These are phyloP conservation scores for Mechanitis mazaeus DNA, from an alignment of 2,888 invertebrate species.

Conservation along the genomic window DNA sequence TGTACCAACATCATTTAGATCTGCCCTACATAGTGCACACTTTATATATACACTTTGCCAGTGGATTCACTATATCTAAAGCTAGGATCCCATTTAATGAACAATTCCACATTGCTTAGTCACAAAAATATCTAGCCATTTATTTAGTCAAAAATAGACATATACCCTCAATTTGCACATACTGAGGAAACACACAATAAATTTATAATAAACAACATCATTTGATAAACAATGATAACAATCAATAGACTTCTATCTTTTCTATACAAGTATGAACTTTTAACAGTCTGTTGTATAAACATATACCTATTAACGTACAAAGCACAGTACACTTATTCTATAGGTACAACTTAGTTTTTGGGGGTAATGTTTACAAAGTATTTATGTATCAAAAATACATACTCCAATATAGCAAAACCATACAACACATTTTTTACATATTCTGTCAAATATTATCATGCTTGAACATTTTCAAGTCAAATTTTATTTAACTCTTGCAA, in stretches of 20 bases:
- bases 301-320: constrained; percentile 51
- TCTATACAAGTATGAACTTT: constrained; percentile 63
- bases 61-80: constrained; percentile 54
- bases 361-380: constrained; percentile 23
- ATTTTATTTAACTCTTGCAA: constrained; percentile 3
- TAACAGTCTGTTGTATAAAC: constrained; percentile 62
- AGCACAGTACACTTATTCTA: constrained; percentile 45
- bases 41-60: constrained; percentile 42
- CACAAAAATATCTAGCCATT: constrained; percentile 70
- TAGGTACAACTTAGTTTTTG: constrained; percentile 36
- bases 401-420: constrained; percentile 20
- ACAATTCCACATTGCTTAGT: constrained; percentile 65
- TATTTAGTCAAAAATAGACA: constrained; percentile 70
- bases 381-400: constrained; percentile 25
- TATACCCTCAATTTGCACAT: constrained; percentile 62
- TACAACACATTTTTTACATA: constrained; percentile 5
- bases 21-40: constrained; percentile 57
- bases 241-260: constrained; percentile 66
- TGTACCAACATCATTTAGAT: constrained; percentile 62
- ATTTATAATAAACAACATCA: constrained; percentile 72
- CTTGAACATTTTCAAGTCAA: background rate
- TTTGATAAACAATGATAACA: constrained; percentile 73
- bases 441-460: constrained; percentile 3
- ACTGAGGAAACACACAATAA: constrained; percentile 69
- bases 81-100: constrained; percentile 63